These are phyloP conservation scores for Xestoiulus laeticollis DNA, from an alignment of 2,888 invertebrate species.

Conservation along the genomic window DNA sequence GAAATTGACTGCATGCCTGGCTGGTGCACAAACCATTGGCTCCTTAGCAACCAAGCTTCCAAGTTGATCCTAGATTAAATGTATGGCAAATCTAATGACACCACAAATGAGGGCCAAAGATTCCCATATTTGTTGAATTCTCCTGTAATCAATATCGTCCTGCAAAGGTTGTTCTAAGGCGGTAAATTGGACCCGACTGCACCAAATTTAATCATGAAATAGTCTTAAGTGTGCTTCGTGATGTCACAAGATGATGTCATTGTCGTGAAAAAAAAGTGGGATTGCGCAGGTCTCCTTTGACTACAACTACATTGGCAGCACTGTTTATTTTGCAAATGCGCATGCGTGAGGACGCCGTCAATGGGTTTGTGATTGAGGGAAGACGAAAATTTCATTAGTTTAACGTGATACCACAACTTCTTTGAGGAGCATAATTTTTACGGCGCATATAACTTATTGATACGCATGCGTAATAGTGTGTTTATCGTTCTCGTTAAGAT, in stretches of 20 bases:
- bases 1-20: slow-evolving; percentile 1
- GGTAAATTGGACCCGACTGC: not conserved
- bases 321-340: too few relatives aligned
- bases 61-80: not conserved
- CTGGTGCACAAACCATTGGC: not conserved
- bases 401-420: too few relatives aligned
- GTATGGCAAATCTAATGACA: not conserved
- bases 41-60: not conserved
- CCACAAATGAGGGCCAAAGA: not conserved
- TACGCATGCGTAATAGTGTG: too few relatives aligned
- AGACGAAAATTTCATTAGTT: too few relatives aligned
- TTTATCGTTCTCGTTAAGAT: too few relatives aligned
- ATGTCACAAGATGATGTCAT: not conserved
- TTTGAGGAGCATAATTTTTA: too few relatives aligned
- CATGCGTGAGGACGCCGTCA: too few relatives aligned
- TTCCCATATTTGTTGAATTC: slow-evolving; percentile 9
- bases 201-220: not conserved
- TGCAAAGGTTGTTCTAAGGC: not conserved
- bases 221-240: not conserved
- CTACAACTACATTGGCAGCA: too few relatives aligned
- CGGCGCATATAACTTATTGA: too few relatives aligned
- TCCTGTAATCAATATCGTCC: not conserved
- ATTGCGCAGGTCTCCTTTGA: too few relatives aligned
- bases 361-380: too few relatives aligned
- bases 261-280: not conserved